Conservation (phyloP, 1,140 invertebrate genomes). For the Tetragonula clypearis region DNA sequence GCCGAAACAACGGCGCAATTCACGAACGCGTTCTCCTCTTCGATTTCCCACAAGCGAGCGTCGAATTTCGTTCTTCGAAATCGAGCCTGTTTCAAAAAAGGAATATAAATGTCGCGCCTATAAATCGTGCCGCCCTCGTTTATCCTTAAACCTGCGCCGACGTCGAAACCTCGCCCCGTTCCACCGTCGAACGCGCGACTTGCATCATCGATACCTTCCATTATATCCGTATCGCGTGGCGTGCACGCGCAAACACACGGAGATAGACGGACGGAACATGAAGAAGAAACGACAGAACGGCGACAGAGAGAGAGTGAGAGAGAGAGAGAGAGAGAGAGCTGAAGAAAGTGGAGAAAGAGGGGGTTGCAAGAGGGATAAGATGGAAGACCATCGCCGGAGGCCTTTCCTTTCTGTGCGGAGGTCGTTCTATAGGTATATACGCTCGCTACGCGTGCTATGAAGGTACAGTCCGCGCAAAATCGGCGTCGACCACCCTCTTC, state of each 20-base stretch:
- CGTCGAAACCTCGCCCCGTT: not conserved
- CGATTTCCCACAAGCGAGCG: too few species aligned
- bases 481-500: slow-evolving; percentile 33
- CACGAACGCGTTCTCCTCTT: too few species aligned
- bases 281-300: too few species aligned
- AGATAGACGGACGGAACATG: slow-evolving; percentile 39
- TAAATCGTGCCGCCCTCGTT: not conserved
- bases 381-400: slow-evolving; percentile 74
- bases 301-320: too few species aligned
- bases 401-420: slow-evolving; percentile 69
- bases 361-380: slow-evolving; percentile 67
- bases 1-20: too few species aligned
- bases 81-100: not conserved
- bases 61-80: too few species aligned
- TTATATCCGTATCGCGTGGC: slow-evolving; percentile 74
- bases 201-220: slow-evolving; percentile 63
- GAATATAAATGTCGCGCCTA: not conserved
- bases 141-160: not conserved
- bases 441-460: slow-evolving; percentile 19
- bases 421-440: slow-evolving; percentile 44
- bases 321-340: not conserved
- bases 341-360: slow-evolving; percentile 30
- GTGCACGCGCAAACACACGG: slow-evolving; percentile 63
- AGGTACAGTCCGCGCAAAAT: slow-evolving; percentile 68
- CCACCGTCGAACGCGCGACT: slow-evolving; percentile 16